phyloP scores from a whole-genome alignment of 1,140 invertebrate genomes.

The Thaumetopoea pityocampa region DNA sequence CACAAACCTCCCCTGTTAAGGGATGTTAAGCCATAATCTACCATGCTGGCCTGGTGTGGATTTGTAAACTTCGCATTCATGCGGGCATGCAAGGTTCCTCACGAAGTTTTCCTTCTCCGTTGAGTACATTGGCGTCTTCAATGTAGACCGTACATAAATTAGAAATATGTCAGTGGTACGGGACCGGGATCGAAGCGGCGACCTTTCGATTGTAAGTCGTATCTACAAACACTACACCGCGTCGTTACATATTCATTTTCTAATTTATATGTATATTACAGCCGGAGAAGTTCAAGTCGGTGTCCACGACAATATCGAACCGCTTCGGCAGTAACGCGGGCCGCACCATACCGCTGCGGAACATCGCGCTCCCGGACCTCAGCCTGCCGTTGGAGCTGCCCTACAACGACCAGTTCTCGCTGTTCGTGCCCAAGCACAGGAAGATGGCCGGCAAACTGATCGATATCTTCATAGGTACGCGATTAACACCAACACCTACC shows the following conservation, averaged over 20 bases:
- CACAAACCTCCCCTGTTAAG: too few relatives aligned
- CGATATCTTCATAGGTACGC: slow-evolving; percentile 82
- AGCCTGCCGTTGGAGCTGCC: slow-evolving; percentile 80
- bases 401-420: slow-evolving; percentile 83
- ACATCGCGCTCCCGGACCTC: slow-evolving; percentile 83
- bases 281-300: slow-evolving; percentile 79
- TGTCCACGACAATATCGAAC: slow-evolving; percentile 73
- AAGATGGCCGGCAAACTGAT: slow-evolving; percentile 82
- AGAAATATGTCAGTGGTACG: too few relatives aligned
- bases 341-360: slow-evolving; percentile 77
- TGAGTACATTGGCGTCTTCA: too few relatives aligned
- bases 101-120: too few relatives aligned
- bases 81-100: too few relatives aligned
- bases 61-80: too few relatives aligned
- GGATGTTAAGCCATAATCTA: too few relatives aligned
- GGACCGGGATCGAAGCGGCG: too few relatives aligned
- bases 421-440: slow-evolving; percentile 85
- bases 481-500: not conserved
- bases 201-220: too few relatives aligned
- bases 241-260: not conserved
- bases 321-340: slow-evolving; percentile 78
- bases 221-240: too few relatives aligned
- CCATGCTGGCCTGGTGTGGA: too few relatives aligned
- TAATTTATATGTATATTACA: slow-evolving; percentile 33
- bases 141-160: too few relatives aligned